These are phyloP conservation scores for Papilio gigon DNA, from an alignment of 2,888 invertebrate species.

Conservation along the genomic window DNA sequence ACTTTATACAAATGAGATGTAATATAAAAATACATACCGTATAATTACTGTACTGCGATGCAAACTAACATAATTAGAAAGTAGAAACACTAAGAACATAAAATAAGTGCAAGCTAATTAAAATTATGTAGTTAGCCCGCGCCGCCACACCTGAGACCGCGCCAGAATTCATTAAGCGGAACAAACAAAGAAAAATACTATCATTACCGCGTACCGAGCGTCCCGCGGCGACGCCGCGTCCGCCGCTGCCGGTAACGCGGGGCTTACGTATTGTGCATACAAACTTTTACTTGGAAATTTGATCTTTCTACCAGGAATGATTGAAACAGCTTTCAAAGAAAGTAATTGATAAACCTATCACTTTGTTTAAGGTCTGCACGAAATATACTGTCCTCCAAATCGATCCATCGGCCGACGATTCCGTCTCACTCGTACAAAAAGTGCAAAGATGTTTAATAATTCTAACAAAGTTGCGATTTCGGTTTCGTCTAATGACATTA, in stretches of 20 bases:
- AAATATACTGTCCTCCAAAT: neutral
- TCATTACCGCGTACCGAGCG: conserved; percentile 5
- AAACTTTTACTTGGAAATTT: neutral
- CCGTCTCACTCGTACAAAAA: neutral
- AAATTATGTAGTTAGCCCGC: conserved; percentile 20
- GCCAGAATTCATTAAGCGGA: conserved; percentile 15
- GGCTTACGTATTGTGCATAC: neutral
- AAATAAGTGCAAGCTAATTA: conserved; percentile 28
- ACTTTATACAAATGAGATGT: neutral
- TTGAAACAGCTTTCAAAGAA: neutral
- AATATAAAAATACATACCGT: neutral
- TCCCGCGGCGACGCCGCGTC: neutral
- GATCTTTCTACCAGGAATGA: neutral
- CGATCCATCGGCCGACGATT: neutral
- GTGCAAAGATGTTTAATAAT: conserved; percentile 2
- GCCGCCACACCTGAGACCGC: conserved; percentile 24
- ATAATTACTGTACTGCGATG: neutral
- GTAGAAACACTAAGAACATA: conserved; percentile 15
- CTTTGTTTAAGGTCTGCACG: too few relatives aligned
- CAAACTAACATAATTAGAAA: conserved; percentile 18
- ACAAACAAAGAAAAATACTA: conserved; percentile 23
- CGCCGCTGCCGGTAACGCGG: too few relatives aligned
- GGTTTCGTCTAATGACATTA: neutral
- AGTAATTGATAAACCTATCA: too few relatives aligned
- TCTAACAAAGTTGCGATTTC: neutral